A percentile compares a stretch with the other conserved stretches of the same genome.
Evolutionary conservation across 2,888 invertebrate genomes (phyloP).

Genomic region (Drosophila limbata): DNA sequence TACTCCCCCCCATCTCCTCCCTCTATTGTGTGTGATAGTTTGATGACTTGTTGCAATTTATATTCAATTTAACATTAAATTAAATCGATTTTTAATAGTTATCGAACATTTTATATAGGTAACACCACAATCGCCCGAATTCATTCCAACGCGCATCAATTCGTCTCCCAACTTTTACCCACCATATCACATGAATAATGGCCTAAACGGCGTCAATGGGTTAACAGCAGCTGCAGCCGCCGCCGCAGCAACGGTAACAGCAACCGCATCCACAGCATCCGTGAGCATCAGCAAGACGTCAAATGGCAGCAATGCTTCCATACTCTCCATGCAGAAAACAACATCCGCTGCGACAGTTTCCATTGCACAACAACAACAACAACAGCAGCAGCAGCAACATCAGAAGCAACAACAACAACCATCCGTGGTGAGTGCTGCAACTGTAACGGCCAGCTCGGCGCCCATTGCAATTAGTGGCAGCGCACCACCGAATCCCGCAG

Average conservation of each 20-base stretch:
- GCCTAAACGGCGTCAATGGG: constrained; percentile 77
- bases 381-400: constrained; percentile 74
- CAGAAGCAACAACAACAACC: constrained; percentile 73
- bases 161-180: constrained; percentile 85
- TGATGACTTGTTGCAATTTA: background rate
- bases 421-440: constrained; percentile 38
- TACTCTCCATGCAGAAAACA: constrained; percentile 82
- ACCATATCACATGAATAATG: constrained; percentile 84
- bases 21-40: constrained; percentile 10
- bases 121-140: constrained; percentile 86
- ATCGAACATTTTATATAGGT: constrained; percentile 82
- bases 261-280: constrained; percentile 39
- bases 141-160: constrained; percentile 86
- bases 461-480: constrained; percentile 69
- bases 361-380: constrained; percentile 80
- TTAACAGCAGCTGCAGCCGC: constrained; percentile 67
- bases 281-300: constrained; percentile 67
- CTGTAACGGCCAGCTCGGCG: constrained; percentile 62
- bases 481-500: constrained; percentile 69
- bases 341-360: constrained; percentile 76
- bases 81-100: background rate
- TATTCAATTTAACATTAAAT: no score
- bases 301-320: constrained; percentile 71
- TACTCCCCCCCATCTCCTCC: background rate
- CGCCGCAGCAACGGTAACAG: constrained; percentile 53